Evolutionary conservation across 2,888 invertebrate genomes (phyloP), one percentile per base, ranked within the genome.

Genomic region (Microchrysa polita): DNA sequence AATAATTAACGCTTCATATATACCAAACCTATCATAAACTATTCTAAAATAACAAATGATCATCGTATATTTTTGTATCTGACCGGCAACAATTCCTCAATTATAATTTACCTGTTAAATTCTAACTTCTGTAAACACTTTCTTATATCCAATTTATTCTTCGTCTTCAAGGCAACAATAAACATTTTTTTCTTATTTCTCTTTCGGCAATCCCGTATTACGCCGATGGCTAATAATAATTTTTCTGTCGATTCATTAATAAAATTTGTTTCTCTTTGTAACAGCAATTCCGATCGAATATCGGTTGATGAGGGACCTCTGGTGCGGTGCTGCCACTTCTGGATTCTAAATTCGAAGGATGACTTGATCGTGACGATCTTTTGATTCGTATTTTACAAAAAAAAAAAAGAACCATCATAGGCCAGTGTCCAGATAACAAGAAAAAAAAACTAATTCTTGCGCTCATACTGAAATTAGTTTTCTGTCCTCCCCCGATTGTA

Each of bases 191-290:
- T n/a, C n/a, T n/a, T n/a, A 16, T 22, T 18, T 61, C 14, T 44
- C 44, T 65, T 48, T 2, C 12, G 2, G n/a, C n/a, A 34, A 27
- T 9, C 34, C 20, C 10, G 55, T 55, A 55, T 67, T 53, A 57
- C 44, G n/a, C 60, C 60, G 60, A 22, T 63, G 60, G 61, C 72
- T 73, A 73, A 73, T 73, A 73, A 73, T 73, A 42, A 73, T 73
- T 73, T 34, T 73, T 73, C 72, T 73, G 72, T 63, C 72, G 72
- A 73, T 73, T 73, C 72, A 73, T 73, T 73, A 73, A 73, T 73
- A 73, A 73, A 73, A 73, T 72, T 72, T 72, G 72, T 72, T 72
- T 72, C 72, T 72, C 60, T 72, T 72, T 72, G 72, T 72, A 27
- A 52, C 72, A 48, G n/a, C n/a, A n/a, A 61, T 44, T 57, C 23